These are phyloP conservation scores for Macquaria australasica DNA, from an alignment of 2,113 vertebrate genomes.

Conservation along the genomic window DNA sequence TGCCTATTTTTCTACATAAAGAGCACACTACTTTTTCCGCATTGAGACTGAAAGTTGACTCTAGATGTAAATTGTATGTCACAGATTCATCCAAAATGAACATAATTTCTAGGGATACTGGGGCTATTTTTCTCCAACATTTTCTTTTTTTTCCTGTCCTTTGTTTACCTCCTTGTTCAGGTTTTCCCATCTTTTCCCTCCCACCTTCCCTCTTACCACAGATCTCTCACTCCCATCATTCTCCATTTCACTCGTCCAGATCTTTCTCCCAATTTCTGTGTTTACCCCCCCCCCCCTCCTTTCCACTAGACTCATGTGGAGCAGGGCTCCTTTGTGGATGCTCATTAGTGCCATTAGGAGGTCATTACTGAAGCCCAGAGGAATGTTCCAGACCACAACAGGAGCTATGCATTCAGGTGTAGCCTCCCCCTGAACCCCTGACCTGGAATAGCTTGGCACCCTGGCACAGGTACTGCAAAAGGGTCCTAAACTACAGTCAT, in stretches of 20 bases:
- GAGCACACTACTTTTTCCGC: background rate
- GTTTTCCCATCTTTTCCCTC: conserved; percentile 2
- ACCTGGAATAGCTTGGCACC: conserved; percentile 39
- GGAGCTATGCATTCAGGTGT: conserved; percentile 70
- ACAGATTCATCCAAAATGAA: background rate
- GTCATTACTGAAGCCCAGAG: conserved; percentile 68
- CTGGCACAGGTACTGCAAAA: conserved; percentile 40
- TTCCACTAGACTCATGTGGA: conserved; percentile 38
- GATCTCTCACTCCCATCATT: conserved; percentile 18
- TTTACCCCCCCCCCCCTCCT: conserved; percentile 42
- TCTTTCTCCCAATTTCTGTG: conserved; percentile 43
- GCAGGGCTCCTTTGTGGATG: conserved; percentile 42
- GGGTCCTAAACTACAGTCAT: background rate
- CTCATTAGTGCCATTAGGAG: conserved; percentile 79
- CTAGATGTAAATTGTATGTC: too few species aligned
- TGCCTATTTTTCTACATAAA: too few species aligned
- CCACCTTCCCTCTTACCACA: conserved; percentile 24
- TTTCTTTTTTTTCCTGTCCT: background rate
- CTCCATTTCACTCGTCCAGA: conserved; percentile 49
- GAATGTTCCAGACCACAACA: conserved; percentile 71
- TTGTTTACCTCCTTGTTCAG: conserved; percentile 31
- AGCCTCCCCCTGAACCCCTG: conserved; percentile 55
- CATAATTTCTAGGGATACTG: background rate
- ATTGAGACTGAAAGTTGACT: background rate
- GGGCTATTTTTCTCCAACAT: background rate